Evolutionary conservation across 2,888 invertebrate genomes (phyloP), one percentile per base, ranked within the genome.

Genomic region (Papilio elwesi): DNA sequence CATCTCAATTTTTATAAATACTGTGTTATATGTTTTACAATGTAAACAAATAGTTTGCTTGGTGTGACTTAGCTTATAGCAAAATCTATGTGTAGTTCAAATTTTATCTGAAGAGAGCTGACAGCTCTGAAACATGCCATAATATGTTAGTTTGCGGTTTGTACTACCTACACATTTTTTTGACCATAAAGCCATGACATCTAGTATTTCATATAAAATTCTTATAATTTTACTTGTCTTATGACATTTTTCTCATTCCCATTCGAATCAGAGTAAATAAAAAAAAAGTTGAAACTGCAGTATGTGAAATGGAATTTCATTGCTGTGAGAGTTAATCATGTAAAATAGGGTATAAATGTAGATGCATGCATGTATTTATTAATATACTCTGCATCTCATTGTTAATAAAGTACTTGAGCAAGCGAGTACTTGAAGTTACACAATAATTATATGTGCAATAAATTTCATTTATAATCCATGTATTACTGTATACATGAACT

Each of bases 351-450:
- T 52, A 15, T 49, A 12, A 49, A 12, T 15, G 10, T 43, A 62
- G 43, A 43, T 62, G 59, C 43, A 62, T 62, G 38, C 11, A 38
- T 57, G 7, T 36, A 7, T 43, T 62, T 43, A 13, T 57, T 49
- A 43, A 43, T 49, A 11, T 49, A 2, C 48, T 59, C 38, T 59
- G 59, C 59, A 59, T 15, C n/a, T 59, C 38, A 43, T n/a, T 43
- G 15, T 59, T 59, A 38, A 59, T 57, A 57, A 55, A 36, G 11
- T 26, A 53, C 16, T 55, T n/a, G n/a, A n/a, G n/a, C n/a, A n/a
- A n/a, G n/a, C n/a, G 26, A 7, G 59, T 62, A 62, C 59, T 43
- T 62, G 59, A 62, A 62, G 43, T 10, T 15, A 15, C 8, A n/a
- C 36, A 10, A 38, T 57, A 36, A 36, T 57, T 43, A 15, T 38